Evolutionary conservation across 53 echinoderm and acorn worm genomes (phyloP).

Genomic region (Paracentrotus lividus): DNA sequence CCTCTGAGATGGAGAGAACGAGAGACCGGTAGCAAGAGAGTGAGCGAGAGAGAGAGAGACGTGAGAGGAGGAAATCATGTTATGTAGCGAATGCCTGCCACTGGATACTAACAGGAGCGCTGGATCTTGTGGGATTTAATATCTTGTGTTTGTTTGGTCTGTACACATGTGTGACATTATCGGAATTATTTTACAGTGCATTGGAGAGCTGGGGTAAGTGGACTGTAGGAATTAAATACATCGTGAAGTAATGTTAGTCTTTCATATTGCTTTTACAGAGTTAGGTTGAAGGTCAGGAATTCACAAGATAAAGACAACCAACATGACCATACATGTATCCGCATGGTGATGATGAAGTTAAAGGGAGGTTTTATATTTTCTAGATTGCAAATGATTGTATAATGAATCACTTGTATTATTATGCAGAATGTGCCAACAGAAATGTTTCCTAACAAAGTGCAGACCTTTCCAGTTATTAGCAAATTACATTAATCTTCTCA

Average conservation of each 20-base stretch:
- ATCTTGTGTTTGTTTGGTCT: conserved; percentile 3
- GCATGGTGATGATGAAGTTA: background rate
- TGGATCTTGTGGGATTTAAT: conserved; percentile 12
- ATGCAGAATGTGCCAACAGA: too few species aligned
- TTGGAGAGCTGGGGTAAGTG: background rate
- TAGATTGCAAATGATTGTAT: too few species aligned
- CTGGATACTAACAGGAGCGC: background rate
- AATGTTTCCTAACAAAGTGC: too few species aligned
- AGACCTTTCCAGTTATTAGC: too few species aligned
- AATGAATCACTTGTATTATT: too few species aligned
- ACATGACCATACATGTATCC: background rate
- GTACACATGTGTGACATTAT: conserved; percentile 19
- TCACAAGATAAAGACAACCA: background rate
- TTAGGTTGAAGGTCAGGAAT: background rate
- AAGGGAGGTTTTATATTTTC: too few species aligned
- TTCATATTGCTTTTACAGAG: background rate
- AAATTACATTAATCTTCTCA: too few species aligned
- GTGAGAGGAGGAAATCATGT: background rate
- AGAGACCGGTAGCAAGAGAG: background rate
- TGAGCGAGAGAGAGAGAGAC: background rate
- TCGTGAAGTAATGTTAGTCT: background rate
- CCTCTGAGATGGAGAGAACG: background rate
- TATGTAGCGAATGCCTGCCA: conserved; percentile 15
- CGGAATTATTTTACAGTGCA: conserved; percentile 32
- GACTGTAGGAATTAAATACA: background rate